phyloP scores from a whole-genome alignment of 1,140 invertebrate genomes.

The Aporrectodea caliginosa region DNA sequence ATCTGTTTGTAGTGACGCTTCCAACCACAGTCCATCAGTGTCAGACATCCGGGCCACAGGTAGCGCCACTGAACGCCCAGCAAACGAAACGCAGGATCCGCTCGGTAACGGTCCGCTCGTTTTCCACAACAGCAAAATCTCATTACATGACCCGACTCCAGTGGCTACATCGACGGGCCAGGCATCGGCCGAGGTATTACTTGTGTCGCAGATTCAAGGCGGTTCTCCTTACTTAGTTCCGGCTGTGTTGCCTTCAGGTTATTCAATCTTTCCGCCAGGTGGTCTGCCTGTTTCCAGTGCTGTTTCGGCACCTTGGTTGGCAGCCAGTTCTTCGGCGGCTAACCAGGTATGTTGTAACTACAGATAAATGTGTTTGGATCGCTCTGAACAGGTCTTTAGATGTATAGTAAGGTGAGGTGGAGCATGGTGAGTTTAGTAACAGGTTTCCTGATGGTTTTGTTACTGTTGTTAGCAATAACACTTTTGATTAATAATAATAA shows the following conservation, averaged over 20 bases:
- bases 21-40: background rate
- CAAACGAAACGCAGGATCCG: background rate
- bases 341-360: background rate
- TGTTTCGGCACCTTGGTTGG: too few relatives aligned
- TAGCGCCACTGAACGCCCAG: background rate
- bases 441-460: too few relatives aligned
- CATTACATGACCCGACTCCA: background rate
- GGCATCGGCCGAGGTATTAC: too few relatives aligned
- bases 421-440: too few relatives aligned
- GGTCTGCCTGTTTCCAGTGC: too few relatives aligned
- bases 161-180: too few relatives aligned
- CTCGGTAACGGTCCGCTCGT: background rate
- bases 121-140: background rate
- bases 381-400: too few relatives aligned
- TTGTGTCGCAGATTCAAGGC: background rate
- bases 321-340: background rate
- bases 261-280: too few relatives aligned
- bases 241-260: background rate
- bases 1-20: background rate
- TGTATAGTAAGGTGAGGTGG: too few relatives aligned
- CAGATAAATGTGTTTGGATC: background rate
- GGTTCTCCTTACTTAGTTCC: conserved; percentile 2
- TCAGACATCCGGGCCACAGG: background rate
- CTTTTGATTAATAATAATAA: too few relatives aligned
- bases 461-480: too few relatives aligned